Percentiles rank a stretch among this genome's conserved stretches.
Evolutionary conservation across 2,797 vertebrate species (phyloP).

Genomic region (Eutrigla gurnardus): DNA sequence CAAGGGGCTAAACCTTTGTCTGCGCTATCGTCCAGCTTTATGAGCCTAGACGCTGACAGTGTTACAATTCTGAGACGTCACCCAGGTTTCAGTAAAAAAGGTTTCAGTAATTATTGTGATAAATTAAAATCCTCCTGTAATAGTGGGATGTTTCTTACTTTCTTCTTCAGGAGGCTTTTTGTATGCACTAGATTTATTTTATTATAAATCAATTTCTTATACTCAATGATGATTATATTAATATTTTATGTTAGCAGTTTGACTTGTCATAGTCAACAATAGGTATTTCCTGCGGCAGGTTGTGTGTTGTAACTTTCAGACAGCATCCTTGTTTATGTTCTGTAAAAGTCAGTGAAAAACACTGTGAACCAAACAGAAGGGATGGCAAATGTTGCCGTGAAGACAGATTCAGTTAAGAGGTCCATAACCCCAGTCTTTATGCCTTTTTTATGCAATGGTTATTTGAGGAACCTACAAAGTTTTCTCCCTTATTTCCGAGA

Average conservation of each 20-base stretch:
- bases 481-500: slow-evolving; percentile 28
- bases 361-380: neutral
- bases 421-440: slow-evolving; percentile 8
- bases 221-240: neutral
- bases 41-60: neutral
- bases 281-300: neutral
- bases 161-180: neutral
- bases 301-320: neutral
- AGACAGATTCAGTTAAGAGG: neutral
- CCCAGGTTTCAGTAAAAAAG: slow-evolving; percentile 16
- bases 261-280: slow-evolving; percentile 13
- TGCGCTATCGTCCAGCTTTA: slow-evolving; percentile 9
- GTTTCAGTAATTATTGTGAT: slow-evolving; percentile 1
- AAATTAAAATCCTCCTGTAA: neutral
- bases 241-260: neutral
- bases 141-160: neutral
- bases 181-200: neutral
- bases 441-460: slow-evolving; percentile 20
- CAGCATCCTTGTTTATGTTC: neutral
- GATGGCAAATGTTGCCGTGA: neutral
- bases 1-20: slow-evolving; percentile 9
- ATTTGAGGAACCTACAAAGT: slow-evolving; percentile 23
- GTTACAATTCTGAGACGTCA: slow-evolving; percentile 4
- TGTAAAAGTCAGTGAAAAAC: slow-evolving; percentile 8
- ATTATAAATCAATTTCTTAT: neutral